phyloP scores from a whole-genome alignment of 2,797 vertebrate genomes.

The Xyrichtys novacula region DNA sequence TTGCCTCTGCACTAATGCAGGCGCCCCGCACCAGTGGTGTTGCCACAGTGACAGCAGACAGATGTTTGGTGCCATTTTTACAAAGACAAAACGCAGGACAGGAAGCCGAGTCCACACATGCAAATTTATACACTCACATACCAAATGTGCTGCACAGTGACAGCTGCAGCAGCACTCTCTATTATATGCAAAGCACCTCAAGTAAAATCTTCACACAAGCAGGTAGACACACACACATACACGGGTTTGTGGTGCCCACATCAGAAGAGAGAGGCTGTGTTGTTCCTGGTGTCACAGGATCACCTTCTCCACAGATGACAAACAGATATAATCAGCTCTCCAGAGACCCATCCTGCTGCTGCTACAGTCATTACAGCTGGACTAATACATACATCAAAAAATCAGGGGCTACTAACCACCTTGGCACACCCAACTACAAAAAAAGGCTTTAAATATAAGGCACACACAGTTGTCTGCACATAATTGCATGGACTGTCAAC shows the following conservation, averaged over 20 bases:
- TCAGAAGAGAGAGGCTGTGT: conserved; percentile 54
- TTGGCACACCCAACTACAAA: conserved; percentile 26
- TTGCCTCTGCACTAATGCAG: conserved; percentile 48
- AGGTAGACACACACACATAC: conserved; percentile 3
- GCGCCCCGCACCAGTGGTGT: conserved; percentile 84
- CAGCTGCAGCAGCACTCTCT: conserved; percentile 52
- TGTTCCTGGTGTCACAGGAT: conserved; percentile 71
- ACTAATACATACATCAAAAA: conserved; percentile 79
- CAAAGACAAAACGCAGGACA: conserved; percentile 77
- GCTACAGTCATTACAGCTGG: conserved; percentile 72
- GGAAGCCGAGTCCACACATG: conserved; percentile 77
- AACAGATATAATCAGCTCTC: conserved; percentile 83
- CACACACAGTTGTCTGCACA: conserved; percentile 46
- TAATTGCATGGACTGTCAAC: conserved; percentile 73
- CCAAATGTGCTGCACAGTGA: conserved; percentile 35
- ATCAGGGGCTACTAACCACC: conserved; percentile 64
- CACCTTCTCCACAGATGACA: conserved; percentile 71
- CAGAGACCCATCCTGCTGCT: conserved; percentile 75
- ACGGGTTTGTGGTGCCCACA: conserved; percentile 39
- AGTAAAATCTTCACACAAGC: conserved; percentile 37
- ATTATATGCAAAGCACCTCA: conserved; percentile 60
- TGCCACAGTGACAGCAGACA: conserved; percentile 92
- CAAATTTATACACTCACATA: conserved; percentile 53
- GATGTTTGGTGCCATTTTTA: conserved; percentile 92
- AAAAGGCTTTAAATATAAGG: conserved; percentile 46